These are phyloP conservation scores for Priocnemis perturbator DNA, from an alignment of 2,888 invertebrate genomes.

Conservation along the genomic window DNA sequence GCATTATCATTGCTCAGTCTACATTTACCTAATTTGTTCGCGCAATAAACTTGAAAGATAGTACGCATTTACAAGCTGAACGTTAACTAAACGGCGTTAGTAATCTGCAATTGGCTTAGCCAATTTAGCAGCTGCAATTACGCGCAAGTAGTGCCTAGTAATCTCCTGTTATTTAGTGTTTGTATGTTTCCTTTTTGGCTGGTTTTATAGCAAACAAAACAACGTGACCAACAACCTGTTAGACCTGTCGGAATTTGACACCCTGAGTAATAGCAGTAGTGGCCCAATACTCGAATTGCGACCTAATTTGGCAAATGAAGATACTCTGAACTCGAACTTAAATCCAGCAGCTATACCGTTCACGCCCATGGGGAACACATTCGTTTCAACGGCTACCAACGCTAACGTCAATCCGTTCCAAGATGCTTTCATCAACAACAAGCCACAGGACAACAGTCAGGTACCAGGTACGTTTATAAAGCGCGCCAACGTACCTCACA, in stretches of 20 bases:
- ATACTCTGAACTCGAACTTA: conserved; percentile 72
- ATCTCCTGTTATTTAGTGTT: conserved; percentile 54
- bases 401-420: conserved; percentile 72
- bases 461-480: conserved; percentile 65
- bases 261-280: conserved; percentile 73
- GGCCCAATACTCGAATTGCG: conserved; percentile 72
- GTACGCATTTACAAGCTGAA: conserved; percentile 19
- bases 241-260: conserved; percentile 76
- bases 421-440: conserved; percentile 71
- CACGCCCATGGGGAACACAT: conserved; percentile 68
- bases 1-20: neutral
- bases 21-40: neutral
- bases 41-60: conserved; percentile 18
- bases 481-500: neutral
- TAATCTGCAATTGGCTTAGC: conserved; percentile 42
- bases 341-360: conserved; percentile 72
- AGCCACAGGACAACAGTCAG: conserved; percentile 72
- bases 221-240: conserved; percentile 77
- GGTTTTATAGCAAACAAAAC: conserved; percentile 76
- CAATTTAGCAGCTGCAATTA: conserved; percentile 48
- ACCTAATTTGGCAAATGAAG: conserved; percentile 70
- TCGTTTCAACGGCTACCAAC: conserved; percentile 66
- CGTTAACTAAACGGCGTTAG: conserved; percentile 34
- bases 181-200: conserved; percentile 67
- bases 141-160: conserved; percentile 44